Base-by-base conservation (phyloP, 1,140 invertebrate species). In the Caerostris extrusa region DNA sequence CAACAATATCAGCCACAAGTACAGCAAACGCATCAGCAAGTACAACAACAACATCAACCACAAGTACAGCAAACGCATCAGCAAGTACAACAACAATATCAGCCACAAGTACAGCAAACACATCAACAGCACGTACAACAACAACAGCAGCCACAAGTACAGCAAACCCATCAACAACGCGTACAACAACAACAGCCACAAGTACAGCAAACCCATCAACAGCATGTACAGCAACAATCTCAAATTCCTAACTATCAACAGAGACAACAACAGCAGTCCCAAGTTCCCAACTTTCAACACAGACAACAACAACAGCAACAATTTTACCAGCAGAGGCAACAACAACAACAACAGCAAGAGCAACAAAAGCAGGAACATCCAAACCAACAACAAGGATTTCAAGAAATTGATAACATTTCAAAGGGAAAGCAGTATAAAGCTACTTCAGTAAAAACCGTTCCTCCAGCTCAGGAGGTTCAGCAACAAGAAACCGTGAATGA, bases 341-440 rank as follows among this genome's bases (percentile, higher is more conserved):
- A 83, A 10, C 90, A 83, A 4, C 61, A 61, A 1, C 53, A 56
- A 58, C 83, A 85, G 8, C 61, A 56, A 19, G 67, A 90, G 6
- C 67, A 67, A 55, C 55, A 53, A n/a, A 10, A 91, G 5, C 89
- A 58, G 12, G n/a, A 61, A 10, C 19, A 57, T 10, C 69, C 69
- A 69, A 61, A 53, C 17, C 14, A 69, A n/a, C 7, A 34, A 10
- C 90, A 91, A 55, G 58, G 67, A 34, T 69, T 71, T 12, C 90
- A 91, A 87, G 61, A 90, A 90, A 71, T 90, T 10, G 77, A 83
- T 8, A 17, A 53, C 14, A 58, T n/a, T 58, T 19, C 91, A 3
- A 57, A 60, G 17, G 34, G 34, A 5, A 93, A 93, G 69, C 92
- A 93, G 50, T 93, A 77, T 34, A 93, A 93, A 8, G 55, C 92